phyloP scores from a whole-genome alignment of 1,140 invertebrate genomes.

The Argopecten irradians region DNA sequence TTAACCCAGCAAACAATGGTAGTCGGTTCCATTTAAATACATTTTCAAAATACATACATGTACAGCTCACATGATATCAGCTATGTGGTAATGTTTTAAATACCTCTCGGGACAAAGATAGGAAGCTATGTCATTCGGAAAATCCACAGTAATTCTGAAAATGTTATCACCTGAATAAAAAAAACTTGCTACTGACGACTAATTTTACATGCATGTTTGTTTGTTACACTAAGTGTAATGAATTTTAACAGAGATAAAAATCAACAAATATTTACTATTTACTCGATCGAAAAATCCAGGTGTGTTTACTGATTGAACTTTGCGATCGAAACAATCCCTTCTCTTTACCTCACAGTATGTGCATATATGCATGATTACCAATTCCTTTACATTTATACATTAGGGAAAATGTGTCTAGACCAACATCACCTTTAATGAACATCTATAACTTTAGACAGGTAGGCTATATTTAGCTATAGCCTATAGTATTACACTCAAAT shows the following conservation, averaged over 20 bases:
- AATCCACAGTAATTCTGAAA: slow-evolving; percentile 17
- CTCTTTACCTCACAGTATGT: background rate
- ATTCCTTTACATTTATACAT: background rate
- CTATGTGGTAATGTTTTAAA: background rate
- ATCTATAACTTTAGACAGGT: background rate
- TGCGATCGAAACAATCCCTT: background rate
- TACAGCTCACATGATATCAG: background rate
- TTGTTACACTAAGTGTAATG: slow-evolving; percentile 1
- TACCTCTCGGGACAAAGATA: background rate
- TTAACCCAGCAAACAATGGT: background rate
- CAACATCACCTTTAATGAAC: background rate
- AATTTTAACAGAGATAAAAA: slow-evolving; percentile 3
- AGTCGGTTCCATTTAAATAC: background rate
- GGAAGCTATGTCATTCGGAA: background rate
- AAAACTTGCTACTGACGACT: background rate
- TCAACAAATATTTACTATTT: slow-evolving; percentile 12
- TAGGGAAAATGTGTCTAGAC: background rate
- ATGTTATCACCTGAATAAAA: slow-evolving; percentile 5
- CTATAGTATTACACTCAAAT: background rate
- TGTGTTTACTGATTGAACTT: background rate
- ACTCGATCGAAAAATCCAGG: background rate
- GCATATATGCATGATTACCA: background rate
- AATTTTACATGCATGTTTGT: background rate
- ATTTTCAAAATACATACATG: background rate
- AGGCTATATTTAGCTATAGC: too few relatives aligned